Evolutionary conservation across 2,888 invertebrate species (phyloP).

Genomic region (Apodemia duryi): DNA sequence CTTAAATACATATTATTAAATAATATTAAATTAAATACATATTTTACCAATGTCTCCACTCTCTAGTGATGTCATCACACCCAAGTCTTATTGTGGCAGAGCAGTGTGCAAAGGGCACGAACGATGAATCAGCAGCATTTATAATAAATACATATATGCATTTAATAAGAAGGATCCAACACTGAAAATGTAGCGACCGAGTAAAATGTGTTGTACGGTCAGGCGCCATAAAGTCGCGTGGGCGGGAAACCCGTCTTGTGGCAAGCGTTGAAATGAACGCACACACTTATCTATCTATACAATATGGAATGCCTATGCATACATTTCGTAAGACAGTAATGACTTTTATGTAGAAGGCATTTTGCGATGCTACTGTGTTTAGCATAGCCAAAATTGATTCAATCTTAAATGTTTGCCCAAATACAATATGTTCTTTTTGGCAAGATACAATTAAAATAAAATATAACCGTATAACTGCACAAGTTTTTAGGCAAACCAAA

Average conservation of each 20-base stretch:
- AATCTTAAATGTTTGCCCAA: not conserved
- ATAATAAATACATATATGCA: slow-evolving; percentile 19
- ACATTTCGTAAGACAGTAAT: slow-evolving; percentile 19
- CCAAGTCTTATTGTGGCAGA: too few relatives aligned
- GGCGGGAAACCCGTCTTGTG: slow-evolving; percentile 75
- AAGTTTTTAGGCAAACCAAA: too few relatives aligned
- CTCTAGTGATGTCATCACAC: too few relatives aligned
- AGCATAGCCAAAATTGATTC: not conserved
- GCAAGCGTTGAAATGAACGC: slow-evolving; percentile 48
- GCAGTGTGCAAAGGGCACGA: not conserved
- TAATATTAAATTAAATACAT: too few relatives aligned
- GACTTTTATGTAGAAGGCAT: slow-evolving; percentile 20
- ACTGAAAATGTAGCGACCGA: slow-evolving; percentile 53
- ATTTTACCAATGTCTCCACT: too few relatives aligned
- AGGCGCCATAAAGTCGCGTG: slow-evolving; percentile 75
- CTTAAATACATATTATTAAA: too few relatives aligned
- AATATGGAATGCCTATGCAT: slow-evolving; percentile 22
- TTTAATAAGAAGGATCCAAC: slow-evolving; percentile 28
- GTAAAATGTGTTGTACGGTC: slow-evolving; percentile 54
- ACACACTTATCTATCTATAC: slow-evolving; percentile 32
- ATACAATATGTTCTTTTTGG: not conserved
- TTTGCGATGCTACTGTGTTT: not conserved
- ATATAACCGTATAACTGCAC: too few relatives aligned
- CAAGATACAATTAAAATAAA: too few relatives aligned
- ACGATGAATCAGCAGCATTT: slow-evolving; percentile 21